A percentile compares a stretch with the other conserved stretches of the same genome.
These are phyloP conservation scores for Heteromormyrus szaboi DNA, from an alignment of 2,797 vertebrate genomes.

Conservation along the genomic window DNA sequence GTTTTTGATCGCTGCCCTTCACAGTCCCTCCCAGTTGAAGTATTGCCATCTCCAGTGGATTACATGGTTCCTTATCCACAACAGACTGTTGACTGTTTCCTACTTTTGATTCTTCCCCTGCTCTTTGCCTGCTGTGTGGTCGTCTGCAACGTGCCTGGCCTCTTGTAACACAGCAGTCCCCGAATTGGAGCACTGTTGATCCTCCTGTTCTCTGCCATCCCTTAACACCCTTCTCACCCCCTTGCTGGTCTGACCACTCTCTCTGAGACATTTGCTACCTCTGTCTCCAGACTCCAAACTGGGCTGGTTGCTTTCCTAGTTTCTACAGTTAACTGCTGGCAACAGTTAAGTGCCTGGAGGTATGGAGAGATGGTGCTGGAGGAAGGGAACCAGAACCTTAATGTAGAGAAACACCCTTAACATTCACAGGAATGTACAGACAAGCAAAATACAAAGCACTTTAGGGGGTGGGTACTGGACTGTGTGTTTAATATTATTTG, in stretches of 20 bases:
- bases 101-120: not conserved
- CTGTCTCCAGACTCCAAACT: not conserved
- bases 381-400: not conserved
- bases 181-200: not conserved
- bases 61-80: not conserved
- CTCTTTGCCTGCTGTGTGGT: not conserved
- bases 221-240: not conserved
- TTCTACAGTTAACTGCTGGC: not conserved
- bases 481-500: not conserved
- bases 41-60: not conserved
- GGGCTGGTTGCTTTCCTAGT: not conserved
- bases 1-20: not conserved
- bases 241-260: not conserved
- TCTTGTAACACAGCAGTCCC: not conserved
- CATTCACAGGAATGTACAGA: not conserved
- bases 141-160: not conserved
- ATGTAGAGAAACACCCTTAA: not conserved
- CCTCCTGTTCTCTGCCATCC: not conserved
- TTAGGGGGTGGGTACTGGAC: not conserved
- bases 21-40: not conserved
- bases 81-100: not conserved
- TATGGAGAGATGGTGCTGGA: not conserved
- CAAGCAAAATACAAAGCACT: not conserved
- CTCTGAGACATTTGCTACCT: not conserved
- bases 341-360: not conserved